Evolutionary conservation across 2,888 invertebrate species (phyloP), one percentile per base, ranked within the genome.

Genomic region (Drosophila recens): DNA sequence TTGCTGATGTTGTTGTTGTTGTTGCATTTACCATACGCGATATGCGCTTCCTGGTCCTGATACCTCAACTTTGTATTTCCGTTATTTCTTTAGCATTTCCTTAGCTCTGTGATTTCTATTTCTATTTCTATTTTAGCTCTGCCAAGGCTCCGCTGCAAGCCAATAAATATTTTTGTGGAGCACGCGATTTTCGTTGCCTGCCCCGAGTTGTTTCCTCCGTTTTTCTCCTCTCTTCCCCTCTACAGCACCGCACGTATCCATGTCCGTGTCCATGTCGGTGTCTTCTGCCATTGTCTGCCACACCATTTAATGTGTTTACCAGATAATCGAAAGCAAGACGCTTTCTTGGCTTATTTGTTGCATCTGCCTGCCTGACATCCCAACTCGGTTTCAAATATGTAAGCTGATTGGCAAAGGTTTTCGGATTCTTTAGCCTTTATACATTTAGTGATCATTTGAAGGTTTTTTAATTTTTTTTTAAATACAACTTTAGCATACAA

Each of bases 61-160:
- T 84, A 84, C 89, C 89, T 84, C 87, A 84, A 89, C 87, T 84
- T 84, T 89, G 89, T 84, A 84, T 84, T 89, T 84, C 87, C 89
- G 82, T 73, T 75, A 70, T 84, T 89, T 89, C 87, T 73, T 84
- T 74, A 67, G 58, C 72, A 65, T 80, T 67, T 63, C 67, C 48
- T 61, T 65, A 53, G 49, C 75, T 62, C 75, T 62, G 71, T 67
- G 84, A 89, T 89, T 89, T 89, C 84, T 86, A 86, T 88, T 83
- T 86, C 88, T 86, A 86, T 87, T 83, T 85, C 86, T 89, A 87
- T 87, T 87, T 87, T 82, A 69, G 52, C 66, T 69, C 75, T 84
- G 85, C 79, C 89, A 84, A 63, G 67, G 64, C 71, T 56, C 10
- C 61, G 57, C 75, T 72, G 57, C 73, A 65, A 72, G 72, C 89